These are phyloP conservation scores for Sylvilagus floridanus DNA, from an alignment of 2,797 vertebrate genomes.

Conservation along the genomic window DNA sequence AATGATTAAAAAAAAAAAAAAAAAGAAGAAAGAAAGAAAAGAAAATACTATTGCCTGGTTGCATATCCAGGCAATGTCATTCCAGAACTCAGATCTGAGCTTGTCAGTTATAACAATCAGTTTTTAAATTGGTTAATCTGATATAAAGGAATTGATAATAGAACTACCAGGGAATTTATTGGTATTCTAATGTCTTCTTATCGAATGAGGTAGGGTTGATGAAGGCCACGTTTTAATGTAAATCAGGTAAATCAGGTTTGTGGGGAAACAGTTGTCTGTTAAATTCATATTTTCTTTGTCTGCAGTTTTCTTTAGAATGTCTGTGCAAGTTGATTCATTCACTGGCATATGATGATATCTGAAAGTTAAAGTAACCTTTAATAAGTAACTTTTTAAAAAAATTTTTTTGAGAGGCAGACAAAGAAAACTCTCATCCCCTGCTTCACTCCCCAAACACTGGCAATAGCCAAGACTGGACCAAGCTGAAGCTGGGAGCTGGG, in stretches of 20 bases:
- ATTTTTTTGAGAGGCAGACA: too few species aligned
- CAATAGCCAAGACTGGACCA: too few species aligned
- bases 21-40: not conserved
- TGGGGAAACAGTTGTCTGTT: not conserved
- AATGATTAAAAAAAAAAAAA: too few species aligned
- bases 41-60: slow-evolving; percentile 34
- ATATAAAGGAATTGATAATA: slow-evolving; percentile 32
- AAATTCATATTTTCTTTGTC: slow-evolving; percentile 43
- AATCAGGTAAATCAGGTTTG: slow-evolving; percentile 1
- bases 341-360: not conserved
- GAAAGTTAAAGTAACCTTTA: slow-evolving; percentile 49
- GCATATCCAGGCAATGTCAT: not conserved
- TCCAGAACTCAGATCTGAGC: slow-evolving; percentile 29
- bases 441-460: too few species aligned
- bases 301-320: slow-evolving; percentile 54
- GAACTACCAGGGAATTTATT: not conserved
- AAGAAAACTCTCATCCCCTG: too few species aligned
- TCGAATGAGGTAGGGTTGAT: slow-evolving; percentile 24
- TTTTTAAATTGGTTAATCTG: slow-evolving; percentile 28
- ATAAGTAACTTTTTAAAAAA: too few species aligned
- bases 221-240: slow-evolving; percentile 50
- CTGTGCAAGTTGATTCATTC: slow-evolving; percentile 27
- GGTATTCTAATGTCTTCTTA: slow-evolving; percentile 10
- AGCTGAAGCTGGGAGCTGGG: too few species aligned
- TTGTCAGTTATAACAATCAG: slow-evolving; percentile 17